Conservation (phyloP, 2,797 vertebrate genomes). For the Gephyroberyx darwinii region DNA sequence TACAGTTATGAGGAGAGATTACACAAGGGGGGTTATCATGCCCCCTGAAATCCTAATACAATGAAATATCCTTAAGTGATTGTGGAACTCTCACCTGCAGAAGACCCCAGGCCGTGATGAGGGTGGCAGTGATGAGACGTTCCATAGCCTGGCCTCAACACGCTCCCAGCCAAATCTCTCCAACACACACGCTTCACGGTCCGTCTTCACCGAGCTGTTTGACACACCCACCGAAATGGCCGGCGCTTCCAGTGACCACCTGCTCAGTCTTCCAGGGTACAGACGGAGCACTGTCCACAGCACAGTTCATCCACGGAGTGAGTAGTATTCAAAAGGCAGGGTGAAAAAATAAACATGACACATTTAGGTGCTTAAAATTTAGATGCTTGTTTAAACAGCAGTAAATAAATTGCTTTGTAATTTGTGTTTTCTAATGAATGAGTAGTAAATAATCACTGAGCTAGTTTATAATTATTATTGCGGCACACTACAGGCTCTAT, state of each 20-base stretch:
- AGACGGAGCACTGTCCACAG: constrained; percentile 82
- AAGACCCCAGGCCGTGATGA: constrained; percentile 77
- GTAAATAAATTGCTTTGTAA: too few relatives aligned
- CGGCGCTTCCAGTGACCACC: constrained; percentile 70
- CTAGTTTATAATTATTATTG: too few relatives aligned
- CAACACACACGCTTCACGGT: constrained; percentile 58
- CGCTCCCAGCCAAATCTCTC: constrained; percentile 77
- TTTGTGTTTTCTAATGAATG: too few relatives aligned
- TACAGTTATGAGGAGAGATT: too few relatives aligned
- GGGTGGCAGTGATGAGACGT: constrained; percentile 74
- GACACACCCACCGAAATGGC: constrained; percentile 57
- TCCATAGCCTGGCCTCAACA: constrained; percentile 80
- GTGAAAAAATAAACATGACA: neutral
- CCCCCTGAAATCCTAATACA: too few relatives aligned
- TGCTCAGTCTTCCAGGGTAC: constrained; percentile 90
- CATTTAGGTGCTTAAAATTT: too few relatives aligned
- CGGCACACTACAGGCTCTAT: neutral
- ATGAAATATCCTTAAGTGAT: neutral
- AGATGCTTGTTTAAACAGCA: too few relatives aligned
- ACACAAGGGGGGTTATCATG: too few relatives aligned
- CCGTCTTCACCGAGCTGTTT: constrained; percentile 76
- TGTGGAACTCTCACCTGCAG: constrained; percentile 52
- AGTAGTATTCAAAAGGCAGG: constrained; percentile 31
- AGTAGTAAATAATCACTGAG: too few relatives aligned
- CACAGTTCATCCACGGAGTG: constrained; percentile 72